Percentiles rank a stretch among this genome's conserved stretches.
These are phyloP conservation scores for Sitta europaea DNA, from an alignment of 2,113 vertebrate genomes.

Conservation along the genomic window DNA sequence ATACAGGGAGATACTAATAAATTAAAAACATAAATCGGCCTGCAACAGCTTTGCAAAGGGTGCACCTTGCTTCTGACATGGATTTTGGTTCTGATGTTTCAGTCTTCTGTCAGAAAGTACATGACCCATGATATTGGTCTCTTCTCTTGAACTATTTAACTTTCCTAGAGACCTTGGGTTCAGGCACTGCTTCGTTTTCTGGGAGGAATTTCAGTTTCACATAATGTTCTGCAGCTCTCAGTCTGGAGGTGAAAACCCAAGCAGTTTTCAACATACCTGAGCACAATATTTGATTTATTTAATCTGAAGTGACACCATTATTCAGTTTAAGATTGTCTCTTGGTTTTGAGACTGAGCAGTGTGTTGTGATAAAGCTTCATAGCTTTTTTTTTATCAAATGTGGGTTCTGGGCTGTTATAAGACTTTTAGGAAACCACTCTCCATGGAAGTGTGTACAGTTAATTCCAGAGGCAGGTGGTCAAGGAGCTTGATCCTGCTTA, in stretches of 20 bases:
- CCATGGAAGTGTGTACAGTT: neutral
- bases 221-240: accelerated
- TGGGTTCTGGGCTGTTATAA: neutral
- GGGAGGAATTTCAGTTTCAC: neutral
- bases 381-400: neutral
- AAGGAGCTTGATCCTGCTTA: neutral
- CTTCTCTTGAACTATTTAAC: neutral
- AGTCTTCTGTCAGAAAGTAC: neutral
- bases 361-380: neutral
- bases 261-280: neutral
- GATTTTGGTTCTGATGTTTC: neutral
- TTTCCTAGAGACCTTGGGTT: neutral
- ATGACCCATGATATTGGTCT: accelerated
- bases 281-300: neutral
- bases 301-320: accelerated
- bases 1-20: no score
- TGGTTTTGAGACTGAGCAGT: neutral
- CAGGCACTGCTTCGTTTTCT: neutral
- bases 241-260: neutral
- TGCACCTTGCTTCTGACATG: neutral
- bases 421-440: accelerated
- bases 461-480: neutral
- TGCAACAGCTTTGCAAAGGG: neutral
- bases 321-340: neutral
- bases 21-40: neutral